Evolutionary conservation across 2,113 vertebrate species (phyloP), one percentile per base, ranked within the genome.

Genomic region (Halichoeres trimaculatus): DNA sequence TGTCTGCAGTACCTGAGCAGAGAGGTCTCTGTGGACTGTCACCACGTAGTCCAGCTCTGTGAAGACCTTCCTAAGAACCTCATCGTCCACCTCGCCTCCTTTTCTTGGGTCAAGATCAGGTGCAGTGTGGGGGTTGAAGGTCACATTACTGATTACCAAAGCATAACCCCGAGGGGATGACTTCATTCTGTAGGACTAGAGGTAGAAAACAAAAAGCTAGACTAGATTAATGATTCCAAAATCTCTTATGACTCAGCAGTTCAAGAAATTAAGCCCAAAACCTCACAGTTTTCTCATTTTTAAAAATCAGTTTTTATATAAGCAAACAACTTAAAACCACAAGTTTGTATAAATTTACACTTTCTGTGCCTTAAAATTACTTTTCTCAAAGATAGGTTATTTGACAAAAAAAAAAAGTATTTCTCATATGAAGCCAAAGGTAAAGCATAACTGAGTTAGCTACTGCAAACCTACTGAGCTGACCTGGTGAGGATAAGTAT

Each of bases 81-180:
- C 89, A 8, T 95, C 94, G 73, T 99, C 98, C 81, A 98, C 96
- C 14, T 98, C 95, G 0, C 98, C 98, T 3, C 98, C 98, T 2
- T 95, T 87, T 2, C 98, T 95, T 12, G 93, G 91, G 41, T 96
- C 96, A 71, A 99, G 91, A 20, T 98, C 96, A 14, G 86, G 59
- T 4, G 94, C 92, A 57, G 93, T 85, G 43, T 24, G 40, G 0
- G 91, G 81, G 47, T 93, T 93, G 89, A 99, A 99, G 50, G 50
- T 92, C 79, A 97, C 91, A 0, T 99, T 99, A 83, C 98, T 99
- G 78, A 99, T 93, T 64, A 99, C 94, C 78, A 99, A 83, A 0
- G 95, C 97, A 36, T 96, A 85, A 48, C 98, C 98, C 10, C 96
- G 94, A 0, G 97, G 97, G 24, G 88, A 86, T 3, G 98, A 96